These are phyloP conservation scores for Mobula birostris DNA, from an alignment of 2,113 vertebrate genomes.

Conservation along the genomic window DNA sequence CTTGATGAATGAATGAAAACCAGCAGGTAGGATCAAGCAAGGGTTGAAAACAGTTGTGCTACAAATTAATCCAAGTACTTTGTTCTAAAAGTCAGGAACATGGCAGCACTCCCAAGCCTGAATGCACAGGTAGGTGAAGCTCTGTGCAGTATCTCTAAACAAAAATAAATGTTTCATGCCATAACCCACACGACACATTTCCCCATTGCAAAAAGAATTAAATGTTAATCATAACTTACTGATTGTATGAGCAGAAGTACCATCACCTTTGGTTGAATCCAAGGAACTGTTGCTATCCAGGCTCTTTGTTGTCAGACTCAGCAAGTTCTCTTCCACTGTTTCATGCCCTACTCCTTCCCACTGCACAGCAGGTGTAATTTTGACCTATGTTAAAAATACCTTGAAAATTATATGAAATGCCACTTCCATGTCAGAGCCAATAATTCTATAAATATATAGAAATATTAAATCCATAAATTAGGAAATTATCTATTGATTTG, in stretches of 20 bases:
- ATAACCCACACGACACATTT: not conserved
- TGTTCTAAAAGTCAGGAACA: not conserved
- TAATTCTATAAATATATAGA: not conserved
- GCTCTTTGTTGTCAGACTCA: slow-evolving; percentile 48
- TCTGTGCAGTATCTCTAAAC: not conserved
- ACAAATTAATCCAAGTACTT: not conserved
- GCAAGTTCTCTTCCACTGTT: slow-evolving; percentile 46
- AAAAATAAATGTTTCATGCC: too few relatives aligned
- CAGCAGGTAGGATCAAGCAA: not conserved
- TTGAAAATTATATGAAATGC: not conserved
- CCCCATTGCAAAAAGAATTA: not conserved
- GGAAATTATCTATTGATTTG: not conserved
- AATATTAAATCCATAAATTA: not conserved
- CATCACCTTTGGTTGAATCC: slow-evolving; percentile 58
- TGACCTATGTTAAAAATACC: not conserved
- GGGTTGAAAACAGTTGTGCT: not conserved
- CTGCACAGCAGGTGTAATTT: not conserved
- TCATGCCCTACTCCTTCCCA: not conserved
- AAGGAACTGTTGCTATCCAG: slow-evolving; percentile 56
- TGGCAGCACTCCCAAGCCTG: not conserved
- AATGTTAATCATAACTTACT: slow-evolving; percentile 49
- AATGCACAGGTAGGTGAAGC: not conserved
- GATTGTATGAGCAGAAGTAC: slow-evolving; percentile 64
- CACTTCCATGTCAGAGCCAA: not conserved
- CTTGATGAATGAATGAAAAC: not conserved